A percentile compares a stretch with the other conserved stretches of the same genome.
Evolutionary conservation across 2,113 vertebrate genomes (phyloP).

Genomic region (Hypocryptadius cinnamomeus): DNA sequence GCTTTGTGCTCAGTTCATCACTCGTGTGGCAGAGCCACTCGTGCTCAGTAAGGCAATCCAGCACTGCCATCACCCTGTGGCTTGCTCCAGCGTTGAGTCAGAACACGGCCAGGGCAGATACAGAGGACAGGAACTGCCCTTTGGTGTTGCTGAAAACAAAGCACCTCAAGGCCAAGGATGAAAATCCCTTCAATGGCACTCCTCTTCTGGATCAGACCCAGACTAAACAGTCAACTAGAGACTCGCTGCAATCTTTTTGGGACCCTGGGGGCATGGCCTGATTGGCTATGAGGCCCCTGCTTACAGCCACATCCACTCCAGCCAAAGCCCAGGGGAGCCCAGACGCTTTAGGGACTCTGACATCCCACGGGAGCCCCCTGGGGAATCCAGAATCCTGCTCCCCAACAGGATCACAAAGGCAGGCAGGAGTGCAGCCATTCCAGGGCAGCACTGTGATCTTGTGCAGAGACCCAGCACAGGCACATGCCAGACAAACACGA

Average conservation of each 20-base stretch:
- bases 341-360: background rate
- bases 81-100: rapidly evolving
- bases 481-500: background rate
- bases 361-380: rapidly evolving
- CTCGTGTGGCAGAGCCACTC: rapidly evolving
- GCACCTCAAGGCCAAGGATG: background rate
- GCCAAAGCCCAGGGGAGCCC: background rate
- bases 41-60: rapidly evolving
- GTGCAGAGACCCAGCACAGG: background rate
- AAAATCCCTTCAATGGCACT: background rate
- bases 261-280: background rate
- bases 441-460: background rate
- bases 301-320: background rate
- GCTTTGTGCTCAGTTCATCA: background rate
- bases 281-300: background rate
- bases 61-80: background rate
- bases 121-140: background rate
- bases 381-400: background rate
- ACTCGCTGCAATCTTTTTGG: background rate
- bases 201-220: background rate
- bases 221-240: background rate
- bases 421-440: background rate
- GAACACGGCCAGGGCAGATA: background rate
- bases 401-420: background rate
- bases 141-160: background rate